Conservation (phyloP, 2,888 invertebrate genomes). For the Nemapogon koenigi region DNA sequence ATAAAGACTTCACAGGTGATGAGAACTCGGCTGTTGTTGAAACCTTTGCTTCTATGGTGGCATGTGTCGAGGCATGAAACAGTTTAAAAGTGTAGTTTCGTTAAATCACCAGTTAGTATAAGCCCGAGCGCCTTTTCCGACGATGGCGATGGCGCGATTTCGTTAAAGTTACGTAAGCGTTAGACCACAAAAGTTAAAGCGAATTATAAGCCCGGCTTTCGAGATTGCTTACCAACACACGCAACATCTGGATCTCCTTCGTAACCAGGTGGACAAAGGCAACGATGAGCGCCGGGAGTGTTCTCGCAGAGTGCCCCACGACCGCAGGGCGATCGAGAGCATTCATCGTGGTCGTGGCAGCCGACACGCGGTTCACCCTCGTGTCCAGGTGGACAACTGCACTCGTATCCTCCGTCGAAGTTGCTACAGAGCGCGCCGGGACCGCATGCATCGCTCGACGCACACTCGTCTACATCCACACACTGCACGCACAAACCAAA, state of each 20-base stretch:
- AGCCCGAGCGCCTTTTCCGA: constrained; percentile 34
- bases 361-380: constrained; percentile 79
- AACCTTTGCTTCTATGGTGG: too few relatives aligned
- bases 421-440: constrained; percentile 81
- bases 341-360: constrained; percentile 80
- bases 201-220: too few relatives aligned
- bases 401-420: constrained; percentile 79
- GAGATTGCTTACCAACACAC: constrained; percentile 75
- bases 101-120: constrained; percentile 35
- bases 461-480: constrained; percentile 85
- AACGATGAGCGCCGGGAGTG: constrained; percentile 78
- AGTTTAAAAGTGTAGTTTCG: too few relatives aligned
- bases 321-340: constrained; percentile 78
- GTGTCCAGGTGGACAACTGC: constrained; percentile 83
- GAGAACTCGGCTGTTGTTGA: too few relatives aligned
- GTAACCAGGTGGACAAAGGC: constrained; percentile 84
- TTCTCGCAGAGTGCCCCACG: constrained; percentile 81
- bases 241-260: constrained; percentile 77
- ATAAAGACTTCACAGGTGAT: too few relatives aligned
- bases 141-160: constrained; percentile 73
- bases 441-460: constrained; percentile 74
- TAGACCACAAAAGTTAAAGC: constrained; percentile 43
- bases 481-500: constrained; percentile 67
- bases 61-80: too few relatives aligned
- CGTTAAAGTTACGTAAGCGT: constrained; percentile 58